Evolutionary conservation across 2,797 vertebrate species (phyloP), one percentile per base, ranked within the genome.

Genomic region (Gymnothorax javanicus): DNA sequence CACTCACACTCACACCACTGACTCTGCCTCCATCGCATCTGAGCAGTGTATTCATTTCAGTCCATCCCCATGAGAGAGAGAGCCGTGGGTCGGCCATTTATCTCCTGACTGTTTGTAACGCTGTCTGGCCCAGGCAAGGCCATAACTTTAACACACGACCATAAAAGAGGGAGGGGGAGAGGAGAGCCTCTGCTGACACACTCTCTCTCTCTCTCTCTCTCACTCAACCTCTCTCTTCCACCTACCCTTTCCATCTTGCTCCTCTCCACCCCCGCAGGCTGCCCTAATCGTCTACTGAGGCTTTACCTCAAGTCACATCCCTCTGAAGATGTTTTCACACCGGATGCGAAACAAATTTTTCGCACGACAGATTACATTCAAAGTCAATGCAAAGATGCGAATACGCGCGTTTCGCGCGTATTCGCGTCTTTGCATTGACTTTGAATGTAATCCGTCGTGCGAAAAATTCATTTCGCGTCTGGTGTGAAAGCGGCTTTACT

Each of bases 51-150:
- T 84, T 84, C 59, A 58, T 83, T 59, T 59, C n/a, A 58, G 6
- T 25, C 52, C 57, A 20, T 11, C 33, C 27, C 33, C 59, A 15
- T 5, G 62, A 23, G 62, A 62, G 62, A 84, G 33, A 33, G 59
- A 84, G 27, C 60, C 33, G 67, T 43, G 60, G 59, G 83, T 67
- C 6, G 62, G 83, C 83, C 59, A 50, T 84, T 84, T 64, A 33
- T 62, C 83, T 64, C 59, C 60, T 20, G 58, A 84, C 83, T 84
- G 62, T 84, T 52, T 84, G 83, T 84, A 84, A 33, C 33, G 50
- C 60, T 64, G 15, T 84, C 27, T 62, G 43, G 8, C 59, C 58
- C 5, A 33, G n/a, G 33, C 33, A 4, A 67, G 43, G 43, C 83
- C 60, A 84, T 84, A 62, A 62, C 62, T 84, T 84, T 84, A 64